phyloP scores from a whole-genome alignment of 2,797 vertebrate species.

The Tolypeutes matacus region DNA sequence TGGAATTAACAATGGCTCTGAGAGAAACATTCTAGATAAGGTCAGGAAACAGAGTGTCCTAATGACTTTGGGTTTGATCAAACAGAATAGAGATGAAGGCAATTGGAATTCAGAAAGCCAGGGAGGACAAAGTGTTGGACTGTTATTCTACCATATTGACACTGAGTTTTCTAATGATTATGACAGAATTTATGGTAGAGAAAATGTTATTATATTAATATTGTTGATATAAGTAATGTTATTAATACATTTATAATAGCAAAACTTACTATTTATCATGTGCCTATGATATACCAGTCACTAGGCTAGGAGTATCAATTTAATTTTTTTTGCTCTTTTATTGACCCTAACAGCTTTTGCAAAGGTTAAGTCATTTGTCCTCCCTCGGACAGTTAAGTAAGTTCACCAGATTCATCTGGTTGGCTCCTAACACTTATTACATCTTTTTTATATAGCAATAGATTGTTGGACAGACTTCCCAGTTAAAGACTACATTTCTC shows the following conservation, averaged over 20 bases:
- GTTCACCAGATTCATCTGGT: not conserved
- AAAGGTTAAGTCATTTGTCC: not conserved
- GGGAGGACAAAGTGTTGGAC: not conserved
- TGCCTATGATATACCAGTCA: not conserved
- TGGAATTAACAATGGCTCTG: not conserved
- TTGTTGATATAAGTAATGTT: too few relatives aligned
- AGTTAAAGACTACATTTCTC: not conserved
- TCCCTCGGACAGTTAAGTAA: not conserved
- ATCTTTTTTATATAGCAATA: not conserved
- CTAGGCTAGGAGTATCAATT: not conserved
- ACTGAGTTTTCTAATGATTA: not conserved
- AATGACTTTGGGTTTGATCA: not conserved
- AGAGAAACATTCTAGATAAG: not conserved
- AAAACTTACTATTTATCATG: not conserved
- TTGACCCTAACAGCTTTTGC: not conserved
- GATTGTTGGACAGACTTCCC: not conserved
- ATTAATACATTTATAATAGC: not conserved
- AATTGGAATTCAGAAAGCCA: not conserved
- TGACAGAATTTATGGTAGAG: not conserved
- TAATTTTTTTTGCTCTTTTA: not conserved
- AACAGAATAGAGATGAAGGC: not conserved
- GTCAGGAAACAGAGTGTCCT: not conserved
- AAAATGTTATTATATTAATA: not conserved
- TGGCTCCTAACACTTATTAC: not conserved
- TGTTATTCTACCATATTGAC: not conserved